These are phyloP conservation scores for Ochropacha duplaris DNA, from an alignment of 2,888 invertebrate genomes.

Conservation along the genomic window DNA sequence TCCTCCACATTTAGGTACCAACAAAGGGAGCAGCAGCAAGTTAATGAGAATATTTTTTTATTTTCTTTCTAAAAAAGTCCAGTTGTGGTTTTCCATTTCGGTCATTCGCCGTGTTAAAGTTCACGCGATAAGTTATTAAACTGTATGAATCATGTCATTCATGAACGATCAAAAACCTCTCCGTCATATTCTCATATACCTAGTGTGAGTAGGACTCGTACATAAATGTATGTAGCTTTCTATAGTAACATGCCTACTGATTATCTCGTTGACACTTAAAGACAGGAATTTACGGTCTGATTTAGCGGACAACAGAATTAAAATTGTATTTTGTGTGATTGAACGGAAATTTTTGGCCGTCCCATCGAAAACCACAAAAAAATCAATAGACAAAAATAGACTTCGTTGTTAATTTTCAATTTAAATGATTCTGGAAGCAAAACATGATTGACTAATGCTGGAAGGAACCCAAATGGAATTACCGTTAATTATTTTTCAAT, in stretches of 20 bases:
- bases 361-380: neutral
- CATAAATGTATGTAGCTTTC: too few species aligned
- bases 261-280: too few species aligned
- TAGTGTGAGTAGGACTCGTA: too few species aligned
- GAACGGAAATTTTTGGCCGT: too few species aligned
- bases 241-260: too few species aligned
- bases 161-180: neutral
- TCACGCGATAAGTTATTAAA: neutral
- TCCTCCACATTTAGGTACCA: too few species aligned
- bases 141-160: neutral
- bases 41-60: neutral
- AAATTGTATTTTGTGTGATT: too few species aligned
- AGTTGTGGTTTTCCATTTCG: neutral
- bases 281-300: too few species aligned
- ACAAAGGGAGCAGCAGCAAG: neutral
- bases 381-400: neutral
- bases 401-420: neutral
- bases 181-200: too few species aligned
- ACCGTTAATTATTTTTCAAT: neutral
- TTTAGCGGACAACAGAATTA: too few species aligned
- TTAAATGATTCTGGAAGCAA: neutral
- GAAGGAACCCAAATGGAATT: neutral
- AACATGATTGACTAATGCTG: neutral
- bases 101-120: neutral
- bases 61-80: neutral